These are phyloP conservation scores for Jacana jacana DNA, from an alignment of 2,113 vertebrate species.

Conservation along the genomic window DNA sequence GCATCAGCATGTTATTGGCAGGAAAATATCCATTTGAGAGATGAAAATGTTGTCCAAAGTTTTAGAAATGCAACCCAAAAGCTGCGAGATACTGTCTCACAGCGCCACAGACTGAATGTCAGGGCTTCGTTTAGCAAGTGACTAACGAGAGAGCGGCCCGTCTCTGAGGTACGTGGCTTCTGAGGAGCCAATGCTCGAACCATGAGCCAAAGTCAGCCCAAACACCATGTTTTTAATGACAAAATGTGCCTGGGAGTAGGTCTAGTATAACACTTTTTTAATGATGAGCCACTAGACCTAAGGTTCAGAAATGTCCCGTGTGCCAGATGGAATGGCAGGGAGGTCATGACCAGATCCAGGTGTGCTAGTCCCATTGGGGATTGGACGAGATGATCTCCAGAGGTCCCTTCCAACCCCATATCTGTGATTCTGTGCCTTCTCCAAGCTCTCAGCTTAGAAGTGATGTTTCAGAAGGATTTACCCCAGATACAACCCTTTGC, in stretches of 20 bases:
- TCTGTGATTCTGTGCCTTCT: not conserved
- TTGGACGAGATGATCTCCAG: too few species aligned
- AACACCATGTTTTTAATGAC: not conserved
- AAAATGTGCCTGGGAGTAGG: not conserved
- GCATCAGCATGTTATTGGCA: not conserved
- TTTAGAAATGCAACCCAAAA: not conserved
- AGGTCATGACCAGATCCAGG: not conserved
- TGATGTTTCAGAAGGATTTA: not conserved
- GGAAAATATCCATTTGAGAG: not conserved
- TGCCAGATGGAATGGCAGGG: not conserved
- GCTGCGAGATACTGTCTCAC: not conserved
- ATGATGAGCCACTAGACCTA: not conserved
- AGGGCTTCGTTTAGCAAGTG: not conserved
- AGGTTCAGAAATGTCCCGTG: fast-evolving
- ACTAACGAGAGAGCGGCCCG: not conserved
- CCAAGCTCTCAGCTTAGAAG: not conserved
- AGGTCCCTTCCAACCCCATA: too few species aligned
- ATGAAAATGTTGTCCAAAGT: not conserved
- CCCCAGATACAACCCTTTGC: not conserved
- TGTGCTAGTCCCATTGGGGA: too few species aligned
- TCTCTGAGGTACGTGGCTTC: not conserved
- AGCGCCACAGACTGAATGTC: not conserved
- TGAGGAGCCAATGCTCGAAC: not conserved
- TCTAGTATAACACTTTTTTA: not conserved
- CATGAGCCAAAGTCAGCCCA: not conserved